Percentiles rank a stretch among this genome's conserved stretches.
These are phyloP conservation scores for Ardeotis arabs DNA, from an alignment of 2,113 vertebrate genomes.

Conservation along the genomic window DNA sequence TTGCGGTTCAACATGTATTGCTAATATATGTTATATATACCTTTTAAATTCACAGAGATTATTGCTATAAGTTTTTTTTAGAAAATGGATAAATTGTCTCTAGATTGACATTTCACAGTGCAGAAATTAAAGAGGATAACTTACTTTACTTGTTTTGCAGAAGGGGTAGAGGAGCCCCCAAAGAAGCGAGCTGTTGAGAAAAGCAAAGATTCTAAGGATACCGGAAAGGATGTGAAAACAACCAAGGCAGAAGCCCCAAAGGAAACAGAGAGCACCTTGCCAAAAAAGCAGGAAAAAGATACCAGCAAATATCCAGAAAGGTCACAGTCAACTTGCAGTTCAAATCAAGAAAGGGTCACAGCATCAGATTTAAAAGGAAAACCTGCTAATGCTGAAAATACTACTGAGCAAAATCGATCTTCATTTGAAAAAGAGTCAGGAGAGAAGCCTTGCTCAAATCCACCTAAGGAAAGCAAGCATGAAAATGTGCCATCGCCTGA, in stretches of 20 bases:
- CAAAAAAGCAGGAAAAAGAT: slow-evolving; percentile 58
- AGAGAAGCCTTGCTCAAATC: slow-evolving; percentile 59
- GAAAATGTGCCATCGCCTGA: slow-evolving; percentile 55
- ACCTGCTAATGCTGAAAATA: slow-evolving; percentile 54
- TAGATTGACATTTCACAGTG: background rate
- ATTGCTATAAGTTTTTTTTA: background rate
- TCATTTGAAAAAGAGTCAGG: slow-evolving; percentile 57
- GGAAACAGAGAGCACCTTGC: slow-evolving; percentile 26
- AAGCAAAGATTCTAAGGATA: slow-evolving; percentile 59
- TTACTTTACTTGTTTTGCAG: slow-evolving; percentile 68
- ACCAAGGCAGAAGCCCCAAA: slow-evolving; percentile 39
- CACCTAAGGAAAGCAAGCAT: slow-evolving; percentile 47
- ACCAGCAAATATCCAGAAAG: background rate
- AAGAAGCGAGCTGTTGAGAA: slow-evolving; percentile 74
- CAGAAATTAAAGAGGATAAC: slow-evolving; percentile 7
- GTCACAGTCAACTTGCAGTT: background rate
- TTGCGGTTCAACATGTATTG: background rate
- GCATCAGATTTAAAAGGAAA: slow-evolving; percentile 6
- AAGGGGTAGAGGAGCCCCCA: slow-evolving; percentile 76
- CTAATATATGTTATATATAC: background rate
- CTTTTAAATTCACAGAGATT: background rate
- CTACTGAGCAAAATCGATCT: slow-evolving; percentile 40
- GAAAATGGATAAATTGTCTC: background rate
- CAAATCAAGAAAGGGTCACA: slow-evolving; percentile 19
- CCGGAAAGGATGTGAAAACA: slow-evolving; percentile 58